These are phyloP conservation scores for Notodonta dromedarius DNA, from an alignment of 2,888 invertebrate species.

Conservation along the genomic window DNA sequence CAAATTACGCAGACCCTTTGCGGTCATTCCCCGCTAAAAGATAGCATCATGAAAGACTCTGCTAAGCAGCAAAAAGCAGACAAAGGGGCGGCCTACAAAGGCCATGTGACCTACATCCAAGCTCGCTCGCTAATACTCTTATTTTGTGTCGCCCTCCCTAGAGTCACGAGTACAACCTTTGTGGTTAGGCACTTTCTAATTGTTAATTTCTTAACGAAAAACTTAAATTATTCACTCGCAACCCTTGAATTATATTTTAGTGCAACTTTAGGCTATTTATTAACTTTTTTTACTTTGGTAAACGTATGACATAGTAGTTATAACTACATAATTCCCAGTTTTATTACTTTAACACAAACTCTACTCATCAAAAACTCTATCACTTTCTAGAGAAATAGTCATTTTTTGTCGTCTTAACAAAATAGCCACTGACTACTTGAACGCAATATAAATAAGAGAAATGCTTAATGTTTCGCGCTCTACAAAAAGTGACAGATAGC, in stretches of 20 bases:
- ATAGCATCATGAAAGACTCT: conserved; percentile 50
- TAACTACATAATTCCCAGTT: too few species aligned
- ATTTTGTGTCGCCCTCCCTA: conserved; percentile 59
- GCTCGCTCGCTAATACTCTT: conserved; percentile 64
- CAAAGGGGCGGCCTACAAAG: conserved; percentile 69
- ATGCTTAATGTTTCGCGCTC: too few species aligned
- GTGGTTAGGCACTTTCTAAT: conserved; percentile 39
- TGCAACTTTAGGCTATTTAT: not conserved
- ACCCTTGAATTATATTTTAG: not conserved
- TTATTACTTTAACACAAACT: too few species aligned
- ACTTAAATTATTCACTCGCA: not conserved
- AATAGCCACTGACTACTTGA: too few species aligned
- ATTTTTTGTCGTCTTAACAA: too few species aligned
- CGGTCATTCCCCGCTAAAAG: conserved; percentile 56
- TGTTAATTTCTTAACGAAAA: conserved; percentile 42
- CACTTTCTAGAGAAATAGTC: too few species aligned
- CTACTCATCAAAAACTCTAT: too few species aligned
- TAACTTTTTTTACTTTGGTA: too few species aligned
- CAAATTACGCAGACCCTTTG: conserved; percentile 50
- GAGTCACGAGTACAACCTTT: conserved; percentile 40
- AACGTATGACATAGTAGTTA: too few species aligned
- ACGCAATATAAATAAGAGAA: too few species aligned
- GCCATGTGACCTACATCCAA: conserved; percentile 66
- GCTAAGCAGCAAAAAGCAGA: conserved; percentile 63
- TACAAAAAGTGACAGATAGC: too few species aligned